phyloP scores from a whole-genome alignment of 2,888 invertebrate species.

The Hoplodrina ambigua region DNA sequence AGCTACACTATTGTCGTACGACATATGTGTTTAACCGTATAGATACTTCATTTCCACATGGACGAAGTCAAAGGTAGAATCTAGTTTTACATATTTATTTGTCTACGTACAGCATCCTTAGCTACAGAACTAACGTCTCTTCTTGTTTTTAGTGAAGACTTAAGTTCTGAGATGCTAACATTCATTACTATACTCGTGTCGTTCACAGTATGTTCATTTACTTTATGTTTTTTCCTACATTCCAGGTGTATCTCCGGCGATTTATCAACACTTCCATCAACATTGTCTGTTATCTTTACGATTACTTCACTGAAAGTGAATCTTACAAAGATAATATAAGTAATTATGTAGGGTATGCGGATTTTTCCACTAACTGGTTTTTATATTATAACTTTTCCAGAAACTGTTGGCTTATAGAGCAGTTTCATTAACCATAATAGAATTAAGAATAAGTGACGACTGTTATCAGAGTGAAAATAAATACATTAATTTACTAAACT shows the following conservation, averaged over 20 bases:
- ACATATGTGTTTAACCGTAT: too few species aligned
- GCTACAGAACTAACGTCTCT: too few species aligned
- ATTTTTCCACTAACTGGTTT: slow-evolving; percentile 30
- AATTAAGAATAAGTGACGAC: too few species aligned
- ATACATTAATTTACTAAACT: too few species aligned
- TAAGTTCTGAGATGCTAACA: neutral
- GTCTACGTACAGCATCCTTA: neutral
- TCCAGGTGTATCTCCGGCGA: slow-evolving; percentile 17
- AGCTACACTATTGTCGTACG: too few species aligned
- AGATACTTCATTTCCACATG: too few species aligned
- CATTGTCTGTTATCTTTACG: slow-evolving; percentile 47
- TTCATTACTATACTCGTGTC: neutral
- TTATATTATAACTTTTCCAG: slow-evolving; percentile 4
- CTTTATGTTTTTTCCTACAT: slow-evolving; percentile 24
- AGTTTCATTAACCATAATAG: neutral
- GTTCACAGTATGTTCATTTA: neutral
- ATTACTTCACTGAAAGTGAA: slow-evolving; percentile 57
- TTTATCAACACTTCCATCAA: slow-evolving; percentile 47
- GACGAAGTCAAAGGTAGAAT: too few species aligned
- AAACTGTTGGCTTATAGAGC: neutral
- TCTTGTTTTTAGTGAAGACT: too few species aligned
- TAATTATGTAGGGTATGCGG: slow-evolving; percentile 41
- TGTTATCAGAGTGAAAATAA: too few species aligned
- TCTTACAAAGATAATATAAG: slow-evolving; percentile 49
- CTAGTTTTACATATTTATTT: too few species aligned